phyloP scores from a whole-genome alignment of 2,888 invertebrate genomes.

The Celastrina argiolus region DNA sequence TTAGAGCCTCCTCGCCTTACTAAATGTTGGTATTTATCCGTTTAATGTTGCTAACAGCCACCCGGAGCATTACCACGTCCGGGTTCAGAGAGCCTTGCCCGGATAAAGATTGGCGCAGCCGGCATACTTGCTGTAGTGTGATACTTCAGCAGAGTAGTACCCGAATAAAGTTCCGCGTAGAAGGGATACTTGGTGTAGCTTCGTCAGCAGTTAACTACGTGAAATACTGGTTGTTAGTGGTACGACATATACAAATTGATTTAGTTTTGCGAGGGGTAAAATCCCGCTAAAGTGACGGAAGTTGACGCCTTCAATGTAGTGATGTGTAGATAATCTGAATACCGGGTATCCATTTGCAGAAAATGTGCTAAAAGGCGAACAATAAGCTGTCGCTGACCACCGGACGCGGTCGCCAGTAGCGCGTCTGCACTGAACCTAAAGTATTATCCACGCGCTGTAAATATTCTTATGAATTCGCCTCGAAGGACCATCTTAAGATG shows the following conservation, averaged over 20 bases:
- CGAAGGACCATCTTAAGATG: slow-evolving; percentile 36
- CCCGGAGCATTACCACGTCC: slow-evolving; percentile 44
- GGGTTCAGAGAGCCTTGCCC: slow-evolving; percentile 28
- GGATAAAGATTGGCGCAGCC: not conserved
- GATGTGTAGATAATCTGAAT: no score
- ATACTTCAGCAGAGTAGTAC: no score
- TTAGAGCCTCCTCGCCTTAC: slow-evolving; percentile 39
- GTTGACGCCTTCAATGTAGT: no score
- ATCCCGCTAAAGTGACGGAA: no score
- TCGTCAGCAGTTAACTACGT: no score
- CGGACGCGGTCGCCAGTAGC: not conserved
- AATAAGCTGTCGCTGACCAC: not conserved
- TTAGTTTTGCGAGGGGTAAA: no score
- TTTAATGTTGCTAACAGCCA: slow-evolving; percentile 46
- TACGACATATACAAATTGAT: no score
- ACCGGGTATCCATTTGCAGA: no score
- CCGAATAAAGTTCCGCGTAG: no score
- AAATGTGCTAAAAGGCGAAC: not conserved
- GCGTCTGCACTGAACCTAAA: slow-evolving; percentile 8
- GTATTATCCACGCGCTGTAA: slow-evolving; percentile 20
- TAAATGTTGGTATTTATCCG: slow-evolving; percentile 44
- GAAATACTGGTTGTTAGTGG: no score
- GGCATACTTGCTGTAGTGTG: not conserved
- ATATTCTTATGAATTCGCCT: slow-evolving; percentile 23
- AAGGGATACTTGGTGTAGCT: no score